Evolutionary conservation across 1,140 invertebrate species (phyloP), one percentile per base, ranked within the genome.

Genomic region (Monomorium pharaonis): DNA sequence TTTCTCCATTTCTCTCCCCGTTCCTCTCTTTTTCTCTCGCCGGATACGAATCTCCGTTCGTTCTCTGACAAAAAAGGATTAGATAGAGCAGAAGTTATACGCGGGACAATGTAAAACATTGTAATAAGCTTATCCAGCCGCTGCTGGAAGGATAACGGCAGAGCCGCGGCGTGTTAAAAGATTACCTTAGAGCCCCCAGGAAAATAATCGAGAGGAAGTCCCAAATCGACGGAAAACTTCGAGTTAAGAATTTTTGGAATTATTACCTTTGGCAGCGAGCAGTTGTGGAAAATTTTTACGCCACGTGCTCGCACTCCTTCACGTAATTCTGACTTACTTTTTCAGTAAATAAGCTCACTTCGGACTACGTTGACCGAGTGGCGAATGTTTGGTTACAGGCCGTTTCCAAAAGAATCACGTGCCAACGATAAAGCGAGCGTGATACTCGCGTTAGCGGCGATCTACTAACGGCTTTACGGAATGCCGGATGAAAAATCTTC

Each of bases 311-410:
- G 4, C 30, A 30, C 65, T 16, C 6, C 9, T 33, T 69, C 63
- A 47, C 54, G 58, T 54, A 49, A 47, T 74, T 67, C 78, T 76
- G 33, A 88, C 63, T 77, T 88, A 78, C 85, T 87, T 70, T 87
- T 70, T 44, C 84, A 49, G 84, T 88, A 90, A 91, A 89, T 90
- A 90, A 91, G 67, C 72, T 72, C 80, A 67, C 62, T 67, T 67
- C 67, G 84, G 65, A 65, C 76, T 67, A 78, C 33, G 47, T 75
- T 54, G 72, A 72, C 72, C 74, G 49, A 37, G 58, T 49, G 21
- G 56, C 42, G 72, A 62, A 77, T 72, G 67, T 89, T 74, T 49
- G 47, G 9, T 74, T 85, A 87, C 81, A 80, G 85, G 54, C 65
- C 67, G 86, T 74, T 78, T n/a, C 88, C 37, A 84, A 88, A 87